Base-by-base conservation (phyloP, 2,113 vertebrate species). In the Mus pahari region DNA sequence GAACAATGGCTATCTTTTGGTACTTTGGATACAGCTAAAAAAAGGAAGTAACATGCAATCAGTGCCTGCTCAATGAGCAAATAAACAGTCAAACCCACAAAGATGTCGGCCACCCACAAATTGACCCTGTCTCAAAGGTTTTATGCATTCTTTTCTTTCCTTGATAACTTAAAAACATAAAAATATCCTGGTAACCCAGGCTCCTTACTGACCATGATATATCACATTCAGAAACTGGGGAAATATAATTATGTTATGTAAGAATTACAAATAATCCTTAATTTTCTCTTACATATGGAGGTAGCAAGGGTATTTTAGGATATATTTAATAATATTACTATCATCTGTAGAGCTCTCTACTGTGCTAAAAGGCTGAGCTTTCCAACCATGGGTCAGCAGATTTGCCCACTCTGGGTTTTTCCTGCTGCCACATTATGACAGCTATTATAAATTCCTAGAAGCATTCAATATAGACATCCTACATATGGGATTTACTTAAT, bases 151-250 rank as follows among this genome's bases (percentile, higher is more conserved):
- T 50, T 50, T 86, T 45, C 31, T 26, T 93, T 77, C 48, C 45
- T 93, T 92, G 71, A 68, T 70, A 89, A 86, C 31, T 83, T 73
- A 84, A 91, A 94, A 89, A 81, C 19, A 87, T 73, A 84, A 91
- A 94, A 81, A 77, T 86, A 66, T 48, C 42, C 75, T 78, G 48
- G 82, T 16, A 92, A 75, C 64, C 77, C 77, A 6, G 88, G 42
- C 66, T 88, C 11, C 58, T 94, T 81, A 82, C 58, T 68, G 62
- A 95, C 16, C 9, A 36, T 73, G 4, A 48, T 20, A 14, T 60
- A 83, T 92, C 17, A 91, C 50, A 55, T 36, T 75, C n/a, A 92
- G 89, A 95, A 92, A 68, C 48, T 33, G 11, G 17, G 39, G 86
- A 97, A 94, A 88, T 16, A 83, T 24, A 36, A 94, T 62, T 70